Evolutionary conservation across 1,140 invertebrate genomes (phyloP), one percentile per base, ranked within the genome.

Genomic region (Asobara japonica): DNA sequence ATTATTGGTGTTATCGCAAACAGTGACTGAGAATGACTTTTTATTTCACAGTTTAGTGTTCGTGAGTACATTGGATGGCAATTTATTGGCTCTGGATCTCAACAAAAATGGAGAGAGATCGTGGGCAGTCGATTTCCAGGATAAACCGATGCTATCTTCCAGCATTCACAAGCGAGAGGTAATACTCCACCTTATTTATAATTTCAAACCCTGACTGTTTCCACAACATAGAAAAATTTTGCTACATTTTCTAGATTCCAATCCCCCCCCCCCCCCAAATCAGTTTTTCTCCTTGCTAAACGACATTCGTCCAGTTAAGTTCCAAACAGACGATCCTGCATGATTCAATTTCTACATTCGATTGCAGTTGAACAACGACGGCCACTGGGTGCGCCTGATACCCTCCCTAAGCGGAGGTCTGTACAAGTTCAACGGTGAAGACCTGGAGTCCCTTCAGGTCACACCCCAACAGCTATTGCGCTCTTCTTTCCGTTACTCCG

Each of bases 371-470:
- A 94, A 91, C 56, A 93, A 94, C 72, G 93, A 95, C 88, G 96
- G 96, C 0, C 92, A 96, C 82, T 94, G 91, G 88, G 91, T 96
- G 33, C 90, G 94, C 74, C 89, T 98, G 77, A 96, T 99, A 80
- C 97, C 97, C 31, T 97, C 97, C 0, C 85, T 99, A 7, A 94
- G 92, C 83, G 97, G 97, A 8, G 91, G 92, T 16, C 88, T 99
- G 6, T 99, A 97, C 85, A 94, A 94, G 83, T 95, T 97, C 85
- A 95, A 97, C 89, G 96, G 95, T 0, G 92, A 95, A 62, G 93
- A 90, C 78, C 91, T 98, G 65, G 94, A 98, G 87, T 91, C 93
- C 0, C 88, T 98, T 65, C 95, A 96, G 18, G 91, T 98, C 71
- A 92, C 93, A 61, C 93, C 95, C 0, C 96, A 97, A 66, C 91